Percentiles rank a stretch among this genome's conserved stretches.
Conservation (phyloP, 2,888 invertebrate species). For the Campaea margaritaria region DNA sequence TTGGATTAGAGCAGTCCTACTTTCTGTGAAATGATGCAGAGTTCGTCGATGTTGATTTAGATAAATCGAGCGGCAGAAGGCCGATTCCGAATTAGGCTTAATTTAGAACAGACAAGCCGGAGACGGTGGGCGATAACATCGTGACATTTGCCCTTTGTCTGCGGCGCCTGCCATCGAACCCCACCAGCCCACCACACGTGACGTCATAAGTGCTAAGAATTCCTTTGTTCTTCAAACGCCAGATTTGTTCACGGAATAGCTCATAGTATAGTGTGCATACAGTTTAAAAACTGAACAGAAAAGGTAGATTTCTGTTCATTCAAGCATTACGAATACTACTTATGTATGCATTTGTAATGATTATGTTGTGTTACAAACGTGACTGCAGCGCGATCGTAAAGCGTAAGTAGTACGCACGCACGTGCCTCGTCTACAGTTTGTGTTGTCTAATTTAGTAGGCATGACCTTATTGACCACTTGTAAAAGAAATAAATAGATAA, state of each 20-base stretch:
- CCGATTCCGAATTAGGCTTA: conserved; percentile 50
- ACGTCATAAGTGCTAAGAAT: conserved; percentile 35
- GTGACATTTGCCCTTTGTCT: conserved; percentile 49
- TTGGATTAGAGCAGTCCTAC: conserved; percentile 34
- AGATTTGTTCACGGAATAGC: neutral
- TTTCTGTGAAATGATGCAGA: conserved; percentile 34
- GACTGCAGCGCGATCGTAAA: conserved; percentile 47
- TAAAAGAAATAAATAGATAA: neutral
- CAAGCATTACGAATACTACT: conserved; percentile 31
- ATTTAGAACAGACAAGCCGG: conserved; percentile 49
- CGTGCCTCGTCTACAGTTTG: conserved; percentile 45
- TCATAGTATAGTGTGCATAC: neutral
- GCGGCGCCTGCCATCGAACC: conserved; percentile 31
- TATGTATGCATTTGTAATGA: conserved; percentile 40
- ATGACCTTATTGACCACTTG: conserved; percentile 14
- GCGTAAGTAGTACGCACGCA: conserved; percentile 43
- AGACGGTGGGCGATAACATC: conserved; percentile 36
- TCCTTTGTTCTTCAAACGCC: conserved; percentile 31
- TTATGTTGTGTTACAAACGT: conserved; percentile 48
- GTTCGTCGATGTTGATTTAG: conserved; percentile 43
- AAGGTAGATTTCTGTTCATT: conserved; percentile 32
- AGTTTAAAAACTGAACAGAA: conserved; percentile 5
- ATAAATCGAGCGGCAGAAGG: conserved; percentile 44
- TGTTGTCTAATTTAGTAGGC: conserved; percentile 31
- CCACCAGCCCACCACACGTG: conserved; percentile 37